Base-by-base conservation (phyloP, 2,888 invertebrate genomes). In the Prionchulus punctatus region DNA sequence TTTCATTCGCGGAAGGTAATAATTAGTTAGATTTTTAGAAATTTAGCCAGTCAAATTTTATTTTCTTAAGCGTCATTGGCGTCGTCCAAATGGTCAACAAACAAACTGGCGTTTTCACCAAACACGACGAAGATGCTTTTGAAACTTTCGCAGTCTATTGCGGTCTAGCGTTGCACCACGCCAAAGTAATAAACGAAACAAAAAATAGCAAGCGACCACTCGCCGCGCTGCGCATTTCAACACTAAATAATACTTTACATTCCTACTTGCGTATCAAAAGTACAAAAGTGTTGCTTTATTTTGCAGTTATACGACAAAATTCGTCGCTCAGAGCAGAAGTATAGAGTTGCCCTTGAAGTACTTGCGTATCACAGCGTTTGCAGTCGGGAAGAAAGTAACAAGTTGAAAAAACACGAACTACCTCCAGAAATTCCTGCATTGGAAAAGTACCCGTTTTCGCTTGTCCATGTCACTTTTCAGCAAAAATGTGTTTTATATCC, bases 81-180 rank as follows among this genome's bases (percentile, higher is more conserved):
- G 86, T 87, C 0, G 85, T 87, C 0, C 86, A 88, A 73, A 87
- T 87, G 86, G 85, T 87, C n/a, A 79, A 79, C 68, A 79, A 79
- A 63, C 61, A 70, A 45, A 66, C 66, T 62, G 75, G 75, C 2
- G 65, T 70, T 60, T 69, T 84, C 80, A 72, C 71, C 15, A 73
- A 76, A 65, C 81, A 82, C 49, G 87, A 88, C 65, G 86, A 86
- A 69, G 81, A 82, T 56, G 81, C 85, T 0, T 87, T 87, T 71
- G 83, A 84, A 70, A 82, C 82, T 61, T 86, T 87, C 68, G 84
- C 86, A 0, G 80, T 85, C 4, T 87, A 87, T 68, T 86, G 86
- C 67, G 87, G 86, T 0, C 74, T 87, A 4, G 87, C 87, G 0
- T 76, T 88, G 12, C 85, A 87, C 67, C 85, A 87, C 68, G 86